Evolutionary conservation across 2,113 vertebrate genomes (phyloP), one percentile per base, ranked within the genome.

Genomic region (Clinocottus analis): DNA sequence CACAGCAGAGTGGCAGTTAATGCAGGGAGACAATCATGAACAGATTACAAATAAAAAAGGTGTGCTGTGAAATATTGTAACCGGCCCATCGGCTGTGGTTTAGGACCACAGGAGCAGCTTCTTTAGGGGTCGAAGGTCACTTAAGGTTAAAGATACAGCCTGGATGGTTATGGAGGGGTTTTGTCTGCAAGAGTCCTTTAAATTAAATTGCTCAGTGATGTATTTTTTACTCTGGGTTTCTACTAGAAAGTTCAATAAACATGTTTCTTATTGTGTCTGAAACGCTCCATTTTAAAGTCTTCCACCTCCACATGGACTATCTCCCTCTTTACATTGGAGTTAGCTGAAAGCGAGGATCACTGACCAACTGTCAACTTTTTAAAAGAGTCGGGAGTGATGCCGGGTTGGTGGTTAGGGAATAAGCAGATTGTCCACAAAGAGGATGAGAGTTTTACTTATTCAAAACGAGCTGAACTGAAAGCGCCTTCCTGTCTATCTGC

Each of bases 391-490:
- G 43, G 14, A 45, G 43, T 45, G 14, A 45, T 14, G 16, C 43
- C 4, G 43, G 43, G 43, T 45, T 17, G 47, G 47, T n/a, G 41
- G 25, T 19, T 39, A n/a, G 21, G 1, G 51, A 73, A 56, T 29
- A 2, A n/a, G 23, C 1, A 60, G 60, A 35, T 2, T 71, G 17
- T 5, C 14, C 21, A 27, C 60, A 31, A 43, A 61, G 31, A 27
- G 8, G 33, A 47, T 49, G 12, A 62, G n/a, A 19, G 56, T 55
- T 77, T 55, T 67, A 29, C 21, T 19, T n/a, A 53, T 39, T 74
- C 23, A 56, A 56, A 69, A 23, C n/a, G 6, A 68, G 29, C 59
- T 12, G 37, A 77, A 56, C 60, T 82, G 64, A 75, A 61, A 82
- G 79, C 68, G 37, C 16, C 65, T 43, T 47, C 5, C 56, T 45